Evolutionary conservation across 2,888 invertebrate genomes (phyloP).

Genomic region (Teleogryllus oceanicus): DNA sequence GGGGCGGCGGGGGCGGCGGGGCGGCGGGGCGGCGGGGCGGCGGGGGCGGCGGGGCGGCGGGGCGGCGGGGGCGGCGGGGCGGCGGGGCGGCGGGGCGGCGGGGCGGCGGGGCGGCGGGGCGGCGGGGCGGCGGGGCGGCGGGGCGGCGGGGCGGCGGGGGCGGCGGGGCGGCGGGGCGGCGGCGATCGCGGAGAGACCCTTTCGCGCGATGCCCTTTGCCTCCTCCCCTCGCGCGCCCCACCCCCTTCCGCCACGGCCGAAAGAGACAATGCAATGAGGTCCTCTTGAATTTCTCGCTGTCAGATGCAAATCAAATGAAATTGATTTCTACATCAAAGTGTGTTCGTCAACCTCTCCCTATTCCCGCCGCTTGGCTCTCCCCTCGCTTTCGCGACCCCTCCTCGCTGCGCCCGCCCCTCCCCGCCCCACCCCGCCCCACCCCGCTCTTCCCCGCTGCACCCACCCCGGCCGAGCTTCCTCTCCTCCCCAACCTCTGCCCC

Average conservation of each 20-base stretch:
- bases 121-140: too few relatives aligned
- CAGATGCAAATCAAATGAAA: conserved; percentile 10
- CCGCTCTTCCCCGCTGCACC: not conserved
- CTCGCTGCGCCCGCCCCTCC: not conserved
- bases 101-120: too few relatives aligned
- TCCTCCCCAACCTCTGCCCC: not conserved
- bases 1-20: too few relatives aligned
- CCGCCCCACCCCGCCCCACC: not conserved
- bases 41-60: too few relatives aligned
- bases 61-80: too few relatives aligned
- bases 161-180: too few relatives aligned
- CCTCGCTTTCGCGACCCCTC: not conserved
- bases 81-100: too few relatives aligned
- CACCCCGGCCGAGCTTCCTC: not conserved
- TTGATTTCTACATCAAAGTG: conserved; percentile 18
- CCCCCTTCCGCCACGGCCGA: not conserved
- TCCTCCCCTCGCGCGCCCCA: too few relatives aligned
- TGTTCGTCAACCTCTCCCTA: not conserved
- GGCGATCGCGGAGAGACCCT: too few relatives aligned
- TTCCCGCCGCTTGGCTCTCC: not conserved
- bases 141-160: too few relatives aligned
- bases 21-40: too few relatives aligned
- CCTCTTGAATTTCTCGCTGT: conserved; percentile 1
- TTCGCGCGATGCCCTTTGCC: too few relatives aligned
- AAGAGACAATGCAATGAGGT: not conserved